These are phyloP conservation scores for Melanerpes formicivorus DNA, from an alignment of 2,113 vertebrate genomes.

Conservation along the genomic window DNA sequence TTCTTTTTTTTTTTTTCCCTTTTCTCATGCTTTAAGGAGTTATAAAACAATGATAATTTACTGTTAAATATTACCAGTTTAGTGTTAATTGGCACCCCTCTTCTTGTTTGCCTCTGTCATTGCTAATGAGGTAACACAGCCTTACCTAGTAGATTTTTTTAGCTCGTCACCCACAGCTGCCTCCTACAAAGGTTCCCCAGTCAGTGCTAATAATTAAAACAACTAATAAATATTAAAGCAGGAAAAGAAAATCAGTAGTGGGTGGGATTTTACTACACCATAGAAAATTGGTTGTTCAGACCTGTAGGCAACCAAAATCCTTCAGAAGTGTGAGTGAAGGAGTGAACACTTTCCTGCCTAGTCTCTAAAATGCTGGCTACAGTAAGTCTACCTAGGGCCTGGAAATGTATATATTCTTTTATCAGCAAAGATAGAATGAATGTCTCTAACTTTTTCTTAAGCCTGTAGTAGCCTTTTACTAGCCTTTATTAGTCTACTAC, in stretches of 20 bases:
- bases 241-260: background rate
- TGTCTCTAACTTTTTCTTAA: background rate
- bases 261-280: background rate
- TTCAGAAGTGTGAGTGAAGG: background rate
- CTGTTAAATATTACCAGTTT: background rate
- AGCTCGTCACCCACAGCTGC: background rate
- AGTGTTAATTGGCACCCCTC: background rate
- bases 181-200: background rate
- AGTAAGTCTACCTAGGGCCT: background rate
- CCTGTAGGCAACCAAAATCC: background rate
- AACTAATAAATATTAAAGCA: background rate
- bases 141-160: background rate
- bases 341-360: background rate
- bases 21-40: background rate
- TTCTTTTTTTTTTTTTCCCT: background rate
- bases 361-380: background rate
- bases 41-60: background rate
- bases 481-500: background rate
- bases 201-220: background rate
- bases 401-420: accelerated
- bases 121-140: background rate
- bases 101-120: background rate
- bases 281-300: background rate
- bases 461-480: background rate
- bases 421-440: background rate